Conservation (phyloP, 1,140 invertebrate genomes). For the Pseudoatta argentina region DNA sequence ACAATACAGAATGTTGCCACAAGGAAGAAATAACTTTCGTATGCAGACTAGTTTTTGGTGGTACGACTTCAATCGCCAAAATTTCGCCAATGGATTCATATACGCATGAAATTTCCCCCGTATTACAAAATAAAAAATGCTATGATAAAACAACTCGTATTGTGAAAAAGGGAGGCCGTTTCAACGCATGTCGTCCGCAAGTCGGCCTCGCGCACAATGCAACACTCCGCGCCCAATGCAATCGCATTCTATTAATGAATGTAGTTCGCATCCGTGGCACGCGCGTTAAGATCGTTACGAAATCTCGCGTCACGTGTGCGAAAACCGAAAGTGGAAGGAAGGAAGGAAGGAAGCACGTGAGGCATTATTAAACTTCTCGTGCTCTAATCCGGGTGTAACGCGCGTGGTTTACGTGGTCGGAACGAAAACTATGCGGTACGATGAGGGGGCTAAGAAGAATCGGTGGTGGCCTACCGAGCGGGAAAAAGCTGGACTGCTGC, state of each 20-base stretch:
- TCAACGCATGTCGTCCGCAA: conserved; percentile 4
- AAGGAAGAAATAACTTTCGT: neutral
- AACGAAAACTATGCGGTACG: conserved; percentile 84
- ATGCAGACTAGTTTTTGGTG: neutral
- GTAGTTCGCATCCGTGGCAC: conserved; percentile 53
- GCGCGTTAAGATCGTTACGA: conserved; percentile 64
- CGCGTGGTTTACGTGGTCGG: conserved; percentile 81
- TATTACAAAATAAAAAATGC: conserved; percentile 10
- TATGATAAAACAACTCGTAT: conserved; percentile 8
- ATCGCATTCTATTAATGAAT: conserved; percentile 58
- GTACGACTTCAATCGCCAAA: conserved; percentile 8
- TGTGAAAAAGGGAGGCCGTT: neutral
- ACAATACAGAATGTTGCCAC: neutral
- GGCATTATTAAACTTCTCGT: conserved; percentile 81
- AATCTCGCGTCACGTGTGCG: conserved; percentile 52
- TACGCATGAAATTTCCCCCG: neutral
- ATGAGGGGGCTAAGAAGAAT: conserved; percentile 82
- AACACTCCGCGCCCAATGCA: neutral
- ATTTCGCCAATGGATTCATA: neutral
- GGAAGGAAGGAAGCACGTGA: conserved; percentile 46
- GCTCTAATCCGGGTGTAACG: conserved; percentile 78
- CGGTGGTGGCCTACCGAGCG: conserved; percentile 81
- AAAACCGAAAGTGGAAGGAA: conserved; percentile 41
- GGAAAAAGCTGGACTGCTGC: conserved; percentile 79
- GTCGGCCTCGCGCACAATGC: neutral